phyloP scores from a whole-genome alignment of 2,888 invertebrate species.

The Clivina fossor region DNA sequence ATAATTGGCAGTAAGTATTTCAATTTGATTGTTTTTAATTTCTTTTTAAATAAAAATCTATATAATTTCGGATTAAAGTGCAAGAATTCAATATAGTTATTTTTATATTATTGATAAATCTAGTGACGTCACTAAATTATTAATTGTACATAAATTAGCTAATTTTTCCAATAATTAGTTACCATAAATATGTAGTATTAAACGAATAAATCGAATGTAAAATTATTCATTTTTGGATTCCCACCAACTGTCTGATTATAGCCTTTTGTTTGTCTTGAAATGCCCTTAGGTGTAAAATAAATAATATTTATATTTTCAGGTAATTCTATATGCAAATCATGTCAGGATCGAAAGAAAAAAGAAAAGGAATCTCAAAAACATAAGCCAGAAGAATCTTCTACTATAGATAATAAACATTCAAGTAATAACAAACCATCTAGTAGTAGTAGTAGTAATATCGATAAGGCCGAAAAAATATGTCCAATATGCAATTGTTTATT shows the following conservation, averaged over 20 bases:
- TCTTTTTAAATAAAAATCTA: background rate
- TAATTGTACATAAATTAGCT: too few species aligned
- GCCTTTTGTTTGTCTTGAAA: too few species aligned
- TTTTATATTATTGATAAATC: background rate
- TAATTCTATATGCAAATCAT: slow-evolving; percentile 19
- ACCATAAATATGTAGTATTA: too few species aligned
- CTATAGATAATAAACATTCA: slow-evolving; percentile 19
- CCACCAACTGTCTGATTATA: too few species aligned
- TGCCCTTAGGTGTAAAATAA: background rate
- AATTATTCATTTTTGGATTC: too few species aligned
- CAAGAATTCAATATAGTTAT: slow-evolving; percentile 40
- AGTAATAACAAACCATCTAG: slow-evolving; percentile 13
- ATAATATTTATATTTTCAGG: slow-evolving; percentile 31
- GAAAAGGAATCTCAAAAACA: slow-evolving; percentile 38
- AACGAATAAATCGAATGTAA: too few species aligned
- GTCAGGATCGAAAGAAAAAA: slow-evolving; percentile 38
- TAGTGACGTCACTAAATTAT: slow-evolving; percentile 12
- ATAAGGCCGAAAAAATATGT: slow-evolving; percentile 63
- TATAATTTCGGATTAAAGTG: slow-evolving; percentile 1
- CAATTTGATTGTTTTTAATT: too few species aligned
- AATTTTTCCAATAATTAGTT: too few species aligned
- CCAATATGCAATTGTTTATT: slow-evolving; percentile 74
- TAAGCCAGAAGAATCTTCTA: slow-evolving; percentile 28
- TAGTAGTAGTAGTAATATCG: slow-evolving; percentile 36
- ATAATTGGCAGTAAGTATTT: too few species aligned